These are phyloP conservation scores for Chelon labrosus DNA, from an alignment of 2,797 vertebrate species.

Conservation along the genomic window DNA sequence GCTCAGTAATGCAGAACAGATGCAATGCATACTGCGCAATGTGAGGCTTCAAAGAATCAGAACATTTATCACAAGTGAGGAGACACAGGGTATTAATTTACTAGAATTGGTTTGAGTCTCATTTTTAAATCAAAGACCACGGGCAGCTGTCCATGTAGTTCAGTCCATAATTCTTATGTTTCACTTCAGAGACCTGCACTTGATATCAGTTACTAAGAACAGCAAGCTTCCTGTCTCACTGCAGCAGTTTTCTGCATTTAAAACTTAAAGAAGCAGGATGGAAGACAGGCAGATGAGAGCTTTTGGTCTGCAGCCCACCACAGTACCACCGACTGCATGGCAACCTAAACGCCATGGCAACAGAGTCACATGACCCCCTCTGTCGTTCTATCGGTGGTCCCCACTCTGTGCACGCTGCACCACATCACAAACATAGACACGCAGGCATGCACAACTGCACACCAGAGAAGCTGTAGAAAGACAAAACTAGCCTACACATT, in stretches of 20 bases:
- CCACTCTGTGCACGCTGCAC: conserved; percentile 53
- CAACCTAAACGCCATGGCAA: conserved; percentile 85
- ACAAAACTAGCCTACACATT: conserved; percentile 1
- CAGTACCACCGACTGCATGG: conserved; percentile 74
- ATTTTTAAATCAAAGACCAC: not conserved
- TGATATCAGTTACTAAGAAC: not conserved
- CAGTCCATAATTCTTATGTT: not conserved
- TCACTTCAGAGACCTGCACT: not conserved
- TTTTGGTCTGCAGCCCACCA: conserved; percentile 71
- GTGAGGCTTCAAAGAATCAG: conserved; percentile 53
- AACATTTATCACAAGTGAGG: conserved; percentile 42
- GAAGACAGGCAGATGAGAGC: conserved; percentile 39
- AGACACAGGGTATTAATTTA: conserved; percentile 37
- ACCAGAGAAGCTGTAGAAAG: conserved; percentile 9
- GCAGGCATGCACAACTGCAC: not conserved
- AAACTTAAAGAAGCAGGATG: conserved; percentile 13
- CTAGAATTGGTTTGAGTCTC: conserved; percentile 2
- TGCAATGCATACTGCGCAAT: conserved; percentile 67
- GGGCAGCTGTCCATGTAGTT: not conserved
- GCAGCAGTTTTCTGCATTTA: conserved; percentile 9
- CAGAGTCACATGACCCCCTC: conserved; percentile 76
- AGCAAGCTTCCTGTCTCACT: not conserved
- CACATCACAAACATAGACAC: conserved; percentile 37
- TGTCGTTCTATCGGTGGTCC: conserved; percentile 65
- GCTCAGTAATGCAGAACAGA: conserved; percentile 84